Base-by-base conservation (phyloP, 2,113 vertebrate species). In the Cathartes aura region DNA sequence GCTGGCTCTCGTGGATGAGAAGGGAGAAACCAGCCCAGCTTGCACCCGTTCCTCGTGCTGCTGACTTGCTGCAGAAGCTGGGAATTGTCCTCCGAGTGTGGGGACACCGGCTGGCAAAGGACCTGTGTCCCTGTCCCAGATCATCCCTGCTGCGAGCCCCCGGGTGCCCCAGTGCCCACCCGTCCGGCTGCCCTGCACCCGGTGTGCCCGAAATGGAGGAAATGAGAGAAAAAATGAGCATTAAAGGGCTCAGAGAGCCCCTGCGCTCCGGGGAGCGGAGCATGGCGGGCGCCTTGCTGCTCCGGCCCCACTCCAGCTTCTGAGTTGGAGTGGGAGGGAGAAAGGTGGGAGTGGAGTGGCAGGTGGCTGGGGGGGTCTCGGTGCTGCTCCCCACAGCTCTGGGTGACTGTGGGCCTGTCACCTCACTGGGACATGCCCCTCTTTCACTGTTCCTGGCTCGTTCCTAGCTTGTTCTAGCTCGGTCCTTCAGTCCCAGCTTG, bases 201-300 rank as follows among this genome's bases (percentile, higher is more conserved):
- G 0, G 3, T 0, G 2, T 59, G 38, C 36, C 52, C 0, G 2
- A 75, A 88, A 75, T 55, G 62, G 26, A 42, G 67, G n/a, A 67
- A 79, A 40, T 4, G 24, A 79, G 29, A 53, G 24, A 0, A 6
- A 83, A 79, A 55, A 17, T 0, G 5, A 83, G 17, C 27, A 21
- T 52, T 15, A 18, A 36, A 14, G 55, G 23, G 36, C 50, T 85
- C 1, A 1, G 50, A 27, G 60, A 88, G 16, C n/a, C n/a, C 11
- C 45, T 58, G 85, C 0, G 0, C 63, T 36, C 20, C 2, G 0
- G 34, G 40, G 59, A 84, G 26, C 0, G 0, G 40, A 47, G 68
- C 34, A 18, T 0, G 0, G 34, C 1, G 5, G 7, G 43, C 1
- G 5, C 32, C 34, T 56, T 23, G 1, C 55, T 4, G 4, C 30